Evolutionary conservation across 2,113 vertebrate genomes (phyloP).

Genomic region (Campylomormyrus tamandua): DNA sequence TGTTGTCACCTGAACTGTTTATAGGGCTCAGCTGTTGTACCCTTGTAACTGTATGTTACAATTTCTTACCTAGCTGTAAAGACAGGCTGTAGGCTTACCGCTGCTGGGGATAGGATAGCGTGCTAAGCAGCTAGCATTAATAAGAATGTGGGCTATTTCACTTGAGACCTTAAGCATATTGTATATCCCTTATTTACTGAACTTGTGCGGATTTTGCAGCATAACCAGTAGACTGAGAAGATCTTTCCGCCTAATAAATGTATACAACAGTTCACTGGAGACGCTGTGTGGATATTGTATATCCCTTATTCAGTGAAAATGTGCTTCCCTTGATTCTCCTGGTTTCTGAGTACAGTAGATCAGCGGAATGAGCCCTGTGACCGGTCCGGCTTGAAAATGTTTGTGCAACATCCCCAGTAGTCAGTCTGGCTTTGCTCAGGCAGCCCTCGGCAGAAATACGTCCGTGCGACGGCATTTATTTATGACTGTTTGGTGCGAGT

Average conservation of each 20-base stretch:
- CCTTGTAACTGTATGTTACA: background rate
- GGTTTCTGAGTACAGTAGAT: conserved; percentile 1
- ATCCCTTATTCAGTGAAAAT: conserved; percentile 6
- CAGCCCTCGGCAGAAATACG: background rate
- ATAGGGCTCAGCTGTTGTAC: background rate
- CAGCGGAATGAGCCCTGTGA: conserved; percentile 2
- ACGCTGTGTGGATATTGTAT: conserved; percentile 1
- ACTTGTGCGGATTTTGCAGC: conserved; percentile 1
- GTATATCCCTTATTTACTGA: background rate
- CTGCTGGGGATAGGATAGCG: background rate
- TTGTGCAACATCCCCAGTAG: background rate
- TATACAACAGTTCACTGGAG: conserved; percentile 1
- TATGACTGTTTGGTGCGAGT: background rate
- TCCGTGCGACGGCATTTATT: background rate
- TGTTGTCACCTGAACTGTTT: background rate
- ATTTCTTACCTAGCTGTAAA: background rate
- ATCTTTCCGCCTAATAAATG: conserved; percentile 8
- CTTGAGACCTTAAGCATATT: background rate
- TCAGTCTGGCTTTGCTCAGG: background rate
- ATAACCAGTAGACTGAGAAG: conserved; percentile 4
- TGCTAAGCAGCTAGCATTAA: conserved; percentile 4
- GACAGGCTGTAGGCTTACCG: background rate
- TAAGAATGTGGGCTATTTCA: background rate
- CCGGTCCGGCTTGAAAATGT: background rate
- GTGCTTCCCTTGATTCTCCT: background rate